phyloP scores from a whole-genome alignment of 2,797 vertebrate genomes.

The Euthynnus affinis region DNA sequence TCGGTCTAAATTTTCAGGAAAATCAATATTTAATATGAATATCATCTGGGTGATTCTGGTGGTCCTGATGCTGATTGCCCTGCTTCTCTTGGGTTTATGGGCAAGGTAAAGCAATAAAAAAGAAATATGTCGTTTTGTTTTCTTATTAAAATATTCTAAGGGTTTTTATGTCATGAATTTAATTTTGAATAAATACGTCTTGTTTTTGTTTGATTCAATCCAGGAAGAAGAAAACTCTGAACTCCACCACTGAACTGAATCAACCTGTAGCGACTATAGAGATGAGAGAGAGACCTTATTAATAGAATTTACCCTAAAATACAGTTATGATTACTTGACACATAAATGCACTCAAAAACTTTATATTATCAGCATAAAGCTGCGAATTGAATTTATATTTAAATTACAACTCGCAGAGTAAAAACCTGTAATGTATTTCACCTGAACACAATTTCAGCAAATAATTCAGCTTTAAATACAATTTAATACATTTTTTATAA shows the following conservation, averaged over 20 bases:
- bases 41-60: slow-evolving; percentile 1
- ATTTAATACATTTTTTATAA: too few relatives aligned
- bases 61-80: slow-evolving; percentile 11
- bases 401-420: background rate
- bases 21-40: background rate
- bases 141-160: too few relatives aligned
- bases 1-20: background rate
- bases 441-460: background rate
- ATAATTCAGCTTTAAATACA: background rate
- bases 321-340: background rate
- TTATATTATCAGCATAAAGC: background rate
- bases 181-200: background rate
- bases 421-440: background rate
- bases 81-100: slow-evolving; percentile 24
- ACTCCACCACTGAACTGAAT: background rate
- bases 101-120: background rate
- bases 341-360: background rate
- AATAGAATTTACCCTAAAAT: background rate
- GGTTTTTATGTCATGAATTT: background rate
- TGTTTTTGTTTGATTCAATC: background rate
- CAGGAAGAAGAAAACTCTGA: slow-evolving; percentile 4
- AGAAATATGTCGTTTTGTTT: background rate
- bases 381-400: background rate
- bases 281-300: slow-evolving; percentile 8
- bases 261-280: slow-evolving; percentile 8